These are phyloP conservation scores for Tenodera sinensis DNA, from an alignment of 2,888 invertebrate genomes.

Conservation along the genomic window DNA sequence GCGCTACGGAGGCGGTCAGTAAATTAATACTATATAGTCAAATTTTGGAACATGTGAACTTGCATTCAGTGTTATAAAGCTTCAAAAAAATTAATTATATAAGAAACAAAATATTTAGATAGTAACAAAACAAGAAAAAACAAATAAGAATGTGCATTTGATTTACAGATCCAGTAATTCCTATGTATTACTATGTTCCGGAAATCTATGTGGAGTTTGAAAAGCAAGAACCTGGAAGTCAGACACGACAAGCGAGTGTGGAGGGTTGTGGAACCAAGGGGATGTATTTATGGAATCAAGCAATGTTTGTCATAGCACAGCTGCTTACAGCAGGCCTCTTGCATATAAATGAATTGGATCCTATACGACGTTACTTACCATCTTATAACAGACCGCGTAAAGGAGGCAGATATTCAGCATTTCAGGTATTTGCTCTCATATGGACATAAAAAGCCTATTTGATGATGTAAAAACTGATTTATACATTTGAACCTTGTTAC, in stretches of 20 bases:
- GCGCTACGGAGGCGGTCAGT: too few relatives aligned
- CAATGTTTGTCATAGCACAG: constrained; percentile 91
- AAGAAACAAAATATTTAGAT: too few relatives aligned
- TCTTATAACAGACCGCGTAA: constrained; percentile 91
- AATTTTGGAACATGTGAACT: too few relatives aligned
- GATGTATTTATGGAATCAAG: constrained; percentile 92
- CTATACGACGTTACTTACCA: constrained; percentile 89
- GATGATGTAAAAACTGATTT: not conserved
- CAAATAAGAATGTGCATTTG: not conserved
- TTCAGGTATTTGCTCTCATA: constrained; percentile 67
- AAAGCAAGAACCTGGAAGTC: constrained; percentile 64
- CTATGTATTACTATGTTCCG: constrained; percentile 89
- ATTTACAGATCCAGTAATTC: constrained; percentile 78
- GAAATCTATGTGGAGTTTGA: constrained; percentile 70
- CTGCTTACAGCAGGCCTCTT: constrained; percentile 83
- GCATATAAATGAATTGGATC: constrained; percentile 93
- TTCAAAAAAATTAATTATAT: too few relatives aligned
- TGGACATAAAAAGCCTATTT: not conserved
- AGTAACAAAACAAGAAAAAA: too few relatives aligned
- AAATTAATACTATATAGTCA: too few relatives aligned
- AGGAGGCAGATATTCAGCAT: constrained; percentile 92
- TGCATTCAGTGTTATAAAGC: too few relatives aligned
- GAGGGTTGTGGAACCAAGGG: constrained; percentile 56
- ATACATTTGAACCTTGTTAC: not conserved
- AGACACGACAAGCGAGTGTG: constrained; percentile 59